Evolutionary conservation across 2,113 vertebrate species (phyloP).

Genomic region (Nestor notabilis): DNA sequence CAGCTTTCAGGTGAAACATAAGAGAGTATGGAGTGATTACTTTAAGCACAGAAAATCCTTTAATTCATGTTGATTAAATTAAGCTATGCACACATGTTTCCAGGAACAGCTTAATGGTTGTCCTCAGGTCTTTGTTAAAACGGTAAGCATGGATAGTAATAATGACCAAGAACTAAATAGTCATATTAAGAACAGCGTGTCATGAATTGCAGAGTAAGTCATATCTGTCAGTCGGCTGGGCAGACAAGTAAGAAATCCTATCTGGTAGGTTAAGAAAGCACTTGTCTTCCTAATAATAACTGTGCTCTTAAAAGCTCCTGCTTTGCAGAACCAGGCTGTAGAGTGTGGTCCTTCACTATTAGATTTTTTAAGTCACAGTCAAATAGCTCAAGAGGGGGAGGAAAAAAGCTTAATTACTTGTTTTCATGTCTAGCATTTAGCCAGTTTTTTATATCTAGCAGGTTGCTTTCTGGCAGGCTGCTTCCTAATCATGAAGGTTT

Average conservation of each 20-base stretch:
- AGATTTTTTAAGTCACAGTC: not conserved
- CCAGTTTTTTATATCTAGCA: not conserved
- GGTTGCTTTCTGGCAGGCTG: not conserved
- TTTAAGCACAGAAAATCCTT: not conserved
- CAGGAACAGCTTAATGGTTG: slow-evolving; percentile 12
- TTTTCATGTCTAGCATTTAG: not conserved
- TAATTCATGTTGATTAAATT: slow-evolving; percentile 41
- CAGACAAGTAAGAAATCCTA: slow-evolving; percentile 19
- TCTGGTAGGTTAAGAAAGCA: not conserved
- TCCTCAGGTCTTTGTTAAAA: not conserved
- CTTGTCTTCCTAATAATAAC: slow-evolving; percentile 48
- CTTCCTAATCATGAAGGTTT: not conserved
- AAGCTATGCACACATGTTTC: not conserved
- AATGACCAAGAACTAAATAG: not conserved
- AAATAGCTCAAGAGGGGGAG: not conserved
- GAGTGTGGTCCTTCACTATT: not conserved
- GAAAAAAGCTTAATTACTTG: not conserved
- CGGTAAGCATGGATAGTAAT: not conserved
- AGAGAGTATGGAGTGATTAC: not conserved
- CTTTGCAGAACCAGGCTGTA: not conserved
- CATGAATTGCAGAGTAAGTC: not conserved
- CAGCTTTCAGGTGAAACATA: not conserved
- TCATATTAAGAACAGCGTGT: not conserved
- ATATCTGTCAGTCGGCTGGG: not conserved
- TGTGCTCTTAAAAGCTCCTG: not conserved